Base-by-base conservation (phyloP, 2,888 invertebrate genomes). In the Campopleginae sp. region DNA sequence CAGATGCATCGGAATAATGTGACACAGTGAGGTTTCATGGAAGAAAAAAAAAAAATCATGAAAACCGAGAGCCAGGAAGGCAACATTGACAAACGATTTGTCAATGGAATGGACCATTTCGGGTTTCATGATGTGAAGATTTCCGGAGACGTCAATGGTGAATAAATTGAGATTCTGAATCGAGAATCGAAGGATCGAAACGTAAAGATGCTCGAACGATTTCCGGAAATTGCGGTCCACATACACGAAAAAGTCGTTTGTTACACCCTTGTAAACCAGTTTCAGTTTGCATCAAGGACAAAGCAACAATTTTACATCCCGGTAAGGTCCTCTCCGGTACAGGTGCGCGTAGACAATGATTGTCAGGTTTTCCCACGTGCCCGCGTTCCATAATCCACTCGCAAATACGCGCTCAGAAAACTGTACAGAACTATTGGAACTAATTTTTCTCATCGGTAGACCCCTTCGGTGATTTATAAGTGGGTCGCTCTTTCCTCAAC, bases 361-460 rank as follows among this genome's bases (percentile, higher is more conserved):
- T 74, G 76, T 82, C 80, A 72, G 66, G 65, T 66, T 86, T 86
- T 86, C 84, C 76, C 82, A 86, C 84, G 84, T 86, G 84, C 54
- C 80, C 48, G 46, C 27, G 48, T 27, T 31, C 42, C 42, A 8
- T 58, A 27, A 46, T 38, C 27, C 42, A 44, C 23, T 27, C 8
- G 23, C 58, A 61, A 44, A 63, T 48, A 79, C 75, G 33, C 44
- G 68, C 58, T 75, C 19, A 46, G 44, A 71, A 63, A 71, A 71
- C 17, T 71, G 12, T 27, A 44, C 19, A 19, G 38, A 66, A 65
- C 48, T 72, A 51, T 72, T 5, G 58, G 46, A 63, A 12, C 58
- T 23, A 46, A 66, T 82, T 78, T 82, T 80, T 76, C 84, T 80
- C 84, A 84, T 71, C 76, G 66, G 58, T 61, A 38, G 58, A 46